phyloP scores from a whole-genome alignment of 2,797 vertebrate genomes.

The Ctenosaura bakeri region DNA sequence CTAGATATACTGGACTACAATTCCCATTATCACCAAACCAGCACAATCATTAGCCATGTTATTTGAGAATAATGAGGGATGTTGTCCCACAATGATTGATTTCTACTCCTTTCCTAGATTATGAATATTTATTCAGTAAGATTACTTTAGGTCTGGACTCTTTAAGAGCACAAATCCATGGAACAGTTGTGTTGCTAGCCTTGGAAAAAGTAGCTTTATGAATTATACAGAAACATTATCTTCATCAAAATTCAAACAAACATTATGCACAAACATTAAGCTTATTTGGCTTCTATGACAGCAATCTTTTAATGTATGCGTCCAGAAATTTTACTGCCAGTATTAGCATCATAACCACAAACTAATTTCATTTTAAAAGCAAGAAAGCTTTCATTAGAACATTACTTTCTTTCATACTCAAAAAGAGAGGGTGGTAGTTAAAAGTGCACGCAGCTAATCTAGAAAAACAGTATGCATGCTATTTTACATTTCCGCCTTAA shows the following conservation, averaged over 20 bases:
- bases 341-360: background rate
- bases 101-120: background rate
- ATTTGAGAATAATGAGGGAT: background rate
- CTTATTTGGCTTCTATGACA: background rate
- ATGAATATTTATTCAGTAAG: slow-evolving; percentile 19
- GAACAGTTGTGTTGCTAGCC: slow-evolving; percentile 43
- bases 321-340: background rate
- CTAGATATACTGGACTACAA: background rate
- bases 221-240: slow-evolving; percentile 33
- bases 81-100: background rate
- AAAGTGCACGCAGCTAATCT: background rate
- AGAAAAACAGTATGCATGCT: background rate
- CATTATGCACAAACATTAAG: background rate
- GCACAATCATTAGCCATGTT: background rate
- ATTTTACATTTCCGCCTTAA: background rate
- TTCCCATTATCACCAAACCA: background rate
- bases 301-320: background rate
- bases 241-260: background rate
- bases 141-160: slow-evolving; percentile 23
- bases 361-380: slow-evolving; percentile 15
- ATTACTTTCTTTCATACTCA: background rate
- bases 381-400: slow-evolving; percentile 3
- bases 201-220: slow-evolving; percentile 40
- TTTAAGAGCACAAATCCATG: slow-evolving; percentile 14
- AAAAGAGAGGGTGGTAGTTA: no score